Conservation (phyloP, 1,140 invertebrate genomes). For the Drosophila miranda region DNA sequence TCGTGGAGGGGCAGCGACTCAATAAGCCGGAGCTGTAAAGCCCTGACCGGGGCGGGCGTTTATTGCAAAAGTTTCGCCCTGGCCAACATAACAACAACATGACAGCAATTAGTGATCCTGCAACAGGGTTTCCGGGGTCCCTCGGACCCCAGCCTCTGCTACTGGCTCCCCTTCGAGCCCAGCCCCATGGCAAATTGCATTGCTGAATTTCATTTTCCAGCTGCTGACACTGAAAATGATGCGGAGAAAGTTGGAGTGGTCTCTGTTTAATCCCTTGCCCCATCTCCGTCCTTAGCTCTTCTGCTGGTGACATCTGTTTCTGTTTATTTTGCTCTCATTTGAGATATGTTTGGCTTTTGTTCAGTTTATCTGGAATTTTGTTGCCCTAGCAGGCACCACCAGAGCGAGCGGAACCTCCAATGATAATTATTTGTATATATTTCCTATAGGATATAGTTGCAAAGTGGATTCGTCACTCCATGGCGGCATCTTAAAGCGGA, state of each 20-base stretch:
- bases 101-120: slow-evolving; percentile 39
- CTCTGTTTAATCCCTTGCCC: slow-evolving; percentile 20
- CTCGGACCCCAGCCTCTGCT: no score
- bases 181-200: no score
- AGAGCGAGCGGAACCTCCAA: no score
- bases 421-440: neutral
- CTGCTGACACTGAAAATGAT: slow-evolving; percentile 1
- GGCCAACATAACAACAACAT: slow-evolving; percentile 6
- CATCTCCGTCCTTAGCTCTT: no score
- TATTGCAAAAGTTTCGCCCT: slow-evolving; percentile 44
- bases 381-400: neutral
- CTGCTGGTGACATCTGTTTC: slow-evolving; percentile 32
- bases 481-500: no score
- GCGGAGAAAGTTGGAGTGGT: slow-evolving; percentile 28
- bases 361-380: slow-evolving; percentile 32
- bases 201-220: slow-evolving; percentile 18
- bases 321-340: neutral
- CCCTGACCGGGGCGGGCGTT: slow-evolving; percentile 24
- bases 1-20: no score
- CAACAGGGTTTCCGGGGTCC: neutral
- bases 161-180: neutral
- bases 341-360: neutral
- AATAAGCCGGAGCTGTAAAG: no score
- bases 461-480: neutral
- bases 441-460: neutral